Evolutionary conservation across 2,888 invertebrate species (phyloP), one percentile per base, ranked within the genome.

Genomic region (Drosophila cognata): DNA sequence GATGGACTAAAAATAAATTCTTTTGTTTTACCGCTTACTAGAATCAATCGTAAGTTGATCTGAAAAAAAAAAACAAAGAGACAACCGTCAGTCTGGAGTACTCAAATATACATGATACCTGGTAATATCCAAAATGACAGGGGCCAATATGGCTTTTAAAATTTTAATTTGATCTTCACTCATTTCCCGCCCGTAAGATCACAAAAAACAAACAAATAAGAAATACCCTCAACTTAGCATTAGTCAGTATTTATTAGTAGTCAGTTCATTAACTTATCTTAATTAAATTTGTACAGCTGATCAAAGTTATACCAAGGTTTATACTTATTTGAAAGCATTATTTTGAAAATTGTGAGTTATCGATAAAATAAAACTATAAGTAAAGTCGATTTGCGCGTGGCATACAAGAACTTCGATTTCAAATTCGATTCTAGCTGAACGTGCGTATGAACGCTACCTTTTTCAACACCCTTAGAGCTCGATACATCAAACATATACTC

Each of bases 21-120:
- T 96, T 98, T 98, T 94, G 99, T 99, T 94, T 99, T 98, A 91
- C 99, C 99, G 94, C 98, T 99, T 93, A 99, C 99, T 94, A 99
- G 96, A 94, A 99, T 99, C 94, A 99, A 95, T 93, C 98, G 96
- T 94, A 99, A 95, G 94, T 99, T 99, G 94, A 99, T 98, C 99
- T 99, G 52, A 61, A 76, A 77, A 67, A 35, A 57, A 46, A 76
- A 56, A 33, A 33, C 8, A n/a, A 28, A 28, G 16, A 38, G 18
- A 55, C 11, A 36, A 18, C 36, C 18, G 28, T 38, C 25, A 36
- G 18, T 18, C 18, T 38, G 18, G 18, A 38, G 18, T n/a, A 38
- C 18, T 18, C 18, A 38, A 38, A 38, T 38, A 38, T 18, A 8
- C 18, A 18, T 38, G 8, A 18, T 38, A 38, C 18, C 8, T 8